Evolutionary conservation across 2,888 invertebrate species (phyloP).

Genomic region (Coelogynopora nodosa): DNA sequence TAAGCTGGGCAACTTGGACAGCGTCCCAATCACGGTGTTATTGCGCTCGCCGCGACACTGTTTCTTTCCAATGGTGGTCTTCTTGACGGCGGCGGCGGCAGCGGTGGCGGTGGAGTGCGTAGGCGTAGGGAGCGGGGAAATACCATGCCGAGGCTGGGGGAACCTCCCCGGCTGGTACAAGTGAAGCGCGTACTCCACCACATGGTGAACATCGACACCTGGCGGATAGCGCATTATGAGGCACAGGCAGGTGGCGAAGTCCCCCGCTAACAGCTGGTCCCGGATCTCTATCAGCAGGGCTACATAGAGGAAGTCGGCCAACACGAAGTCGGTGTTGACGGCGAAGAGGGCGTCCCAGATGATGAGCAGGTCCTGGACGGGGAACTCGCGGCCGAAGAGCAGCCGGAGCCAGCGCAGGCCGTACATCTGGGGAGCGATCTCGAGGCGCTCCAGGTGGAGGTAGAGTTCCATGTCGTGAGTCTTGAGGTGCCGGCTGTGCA

Average conservation of each 20-base stretch:
- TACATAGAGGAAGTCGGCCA: slow-evolving; percentile 71
- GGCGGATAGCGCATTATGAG: slow-evolving; percentile 71
- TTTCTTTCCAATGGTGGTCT: too few species aligned
- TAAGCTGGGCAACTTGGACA: background rate
- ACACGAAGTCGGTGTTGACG: slow-evolving; percentile 59
- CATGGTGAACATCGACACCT: slow-evolving; percentile 67
- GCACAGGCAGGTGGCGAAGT: slow-evolving; percentile 69
- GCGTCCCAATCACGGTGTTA: background rate
- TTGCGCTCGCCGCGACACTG: slow-evolving; percentile 23
- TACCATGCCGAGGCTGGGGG: background rate
- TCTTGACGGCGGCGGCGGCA: background rate
- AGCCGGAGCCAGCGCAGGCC: slow-evolving; percentile 81
- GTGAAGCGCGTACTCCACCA: slow-evolving; percentile 68
- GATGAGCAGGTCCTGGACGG: slow-evolving; percentile 72
- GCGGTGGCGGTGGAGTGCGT: background rate
- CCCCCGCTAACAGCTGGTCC: slow-evolving; percentile 67
- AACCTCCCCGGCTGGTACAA: slow-evolving; percentile 59
- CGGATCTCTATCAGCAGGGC: slow-evolving; percentile 74
- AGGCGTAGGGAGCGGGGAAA: background rate
- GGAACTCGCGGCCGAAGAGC: slow-evolving; percentile 78
- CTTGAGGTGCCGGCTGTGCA: slow-evolving; percentile 68
- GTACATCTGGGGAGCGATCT: slow-evolving; percentile 78
- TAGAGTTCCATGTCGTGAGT: slow-evolving; percentile 68
- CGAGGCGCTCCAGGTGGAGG: slow-evolving; percentile 69
- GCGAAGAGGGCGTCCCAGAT: slow-evolving; percentile 81